Base-by-base conservation (phyloP, 2,797 vertebrate genomes). In the Darevskia nairensis region DNA sequence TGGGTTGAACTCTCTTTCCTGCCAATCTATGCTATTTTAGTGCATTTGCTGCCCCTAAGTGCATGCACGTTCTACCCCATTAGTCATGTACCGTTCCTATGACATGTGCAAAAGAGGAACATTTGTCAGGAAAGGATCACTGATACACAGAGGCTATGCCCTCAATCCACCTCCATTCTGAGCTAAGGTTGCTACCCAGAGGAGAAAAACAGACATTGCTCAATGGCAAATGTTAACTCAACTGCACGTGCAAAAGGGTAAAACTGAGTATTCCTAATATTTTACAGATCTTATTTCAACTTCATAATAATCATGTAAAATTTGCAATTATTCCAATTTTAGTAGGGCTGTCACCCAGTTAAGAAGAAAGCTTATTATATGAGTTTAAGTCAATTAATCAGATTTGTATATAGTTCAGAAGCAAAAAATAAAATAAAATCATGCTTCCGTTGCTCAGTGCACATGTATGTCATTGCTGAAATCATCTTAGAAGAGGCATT, bases 261-360 rank as follows among this genome's bases (percentile, higher is more conserved):
- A 85, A 80, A 81, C 50, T 66, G 25, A 29, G 27, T 76, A 59
- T 80, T 74, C 23, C 13, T 29, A 27, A 50, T 64, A 7, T 8
- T 82, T 76, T 41, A 82, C 82, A 19, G 81, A n/a, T 50, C 9
- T 79, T 79, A 59, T 21, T 85, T 89, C 46, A n/a, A 6, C 32
- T 75, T 81, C 41, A 75, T 32, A 81, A 72, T 64, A 75, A 81
- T 35, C 39, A 35, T 76, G 61, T 44, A n/a, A 68, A 81, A 66
- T 29, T 61, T 25, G 66, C 68, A 15, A 61, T 79, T 79, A 59
- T 79, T 61, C 23, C 68, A 79, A 32, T 41, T 74, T 82, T 74
- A 64, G 8, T 27, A 64, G 21, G 15, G 41, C 39, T 87, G 5
- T 59, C 77, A 32, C 11, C 80, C 55, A 46, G 2, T 35, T 66